Evolutionary conservation across 1,140 invertebrate species (phyloP).

Genomic region (Wiebesia pumilae): DNA sequence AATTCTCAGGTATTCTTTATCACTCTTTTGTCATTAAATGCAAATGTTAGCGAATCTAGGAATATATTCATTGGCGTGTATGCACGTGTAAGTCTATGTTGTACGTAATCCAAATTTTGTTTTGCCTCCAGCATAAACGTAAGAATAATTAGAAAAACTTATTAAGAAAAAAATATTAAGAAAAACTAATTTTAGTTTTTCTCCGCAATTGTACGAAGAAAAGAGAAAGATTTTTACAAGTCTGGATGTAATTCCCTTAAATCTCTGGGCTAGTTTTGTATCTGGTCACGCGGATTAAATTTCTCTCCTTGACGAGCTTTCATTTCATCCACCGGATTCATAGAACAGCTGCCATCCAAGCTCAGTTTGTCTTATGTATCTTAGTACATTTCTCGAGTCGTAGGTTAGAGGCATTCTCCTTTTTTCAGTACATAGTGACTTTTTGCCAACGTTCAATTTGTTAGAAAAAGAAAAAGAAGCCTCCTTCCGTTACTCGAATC

Average conservation of each 20-base stretch:
- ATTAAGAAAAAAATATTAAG: no score
- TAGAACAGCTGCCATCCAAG: not conserved
- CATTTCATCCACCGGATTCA: not conserved
- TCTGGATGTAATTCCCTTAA: not conserved
- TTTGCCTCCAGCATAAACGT: not conserved
- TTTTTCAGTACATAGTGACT: not conserved
- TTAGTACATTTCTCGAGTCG: not conserved
- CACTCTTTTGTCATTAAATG: no score
- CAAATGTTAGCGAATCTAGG: no score
- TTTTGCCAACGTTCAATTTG: not conserved
- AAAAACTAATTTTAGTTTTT: not conserved
- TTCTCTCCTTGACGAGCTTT: not conserved
- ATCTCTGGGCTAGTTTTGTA: not conserved
- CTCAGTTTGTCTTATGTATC: not conserved
- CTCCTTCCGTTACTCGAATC: not conserved
- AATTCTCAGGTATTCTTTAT: no score
- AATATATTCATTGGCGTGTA: no score
- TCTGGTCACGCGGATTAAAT: not conserved
- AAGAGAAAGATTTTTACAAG: not conserved
- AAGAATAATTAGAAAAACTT: no score
- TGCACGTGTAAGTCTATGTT: no score
- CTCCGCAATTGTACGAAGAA: not conserved
- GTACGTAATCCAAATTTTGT: not conserved
- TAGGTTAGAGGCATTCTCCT: not conserved
- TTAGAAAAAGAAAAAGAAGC: not conserved